phyloP scores from a whole-genome alignment of 2,113 vertebrate genomes.

The Planiliza haematocheilus region DNA sequence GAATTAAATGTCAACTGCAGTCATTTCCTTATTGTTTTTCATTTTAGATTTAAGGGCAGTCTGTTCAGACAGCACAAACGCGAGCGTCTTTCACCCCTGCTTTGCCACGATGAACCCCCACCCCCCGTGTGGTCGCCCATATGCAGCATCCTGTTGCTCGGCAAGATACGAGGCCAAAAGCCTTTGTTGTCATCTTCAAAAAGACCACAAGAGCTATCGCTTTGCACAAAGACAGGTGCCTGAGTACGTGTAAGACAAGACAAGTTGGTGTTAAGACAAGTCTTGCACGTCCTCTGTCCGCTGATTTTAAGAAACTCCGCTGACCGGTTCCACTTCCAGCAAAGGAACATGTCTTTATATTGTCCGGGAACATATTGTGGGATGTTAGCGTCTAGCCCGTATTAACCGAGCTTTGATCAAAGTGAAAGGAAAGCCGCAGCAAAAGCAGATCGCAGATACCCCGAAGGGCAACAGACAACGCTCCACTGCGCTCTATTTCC shows the following conservation, averaged over 20 bases:
- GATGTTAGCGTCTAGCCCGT: not conserved
- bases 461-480: constrained; percentile 50
- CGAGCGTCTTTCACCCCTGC: not conserved
- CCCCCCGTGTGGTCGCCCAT: constrained; percentile 11
- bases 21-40: not conserved
- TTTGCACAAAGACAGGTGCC: constrained; percentile 58
- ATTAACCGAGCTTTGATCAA: constrained; percentile 48
- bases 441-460: constrained; percentile 25
- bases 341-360: not conserved
- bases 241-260: too few relatives aligned
- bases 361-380: not conserved
- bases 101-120: constrained; percentile 11
- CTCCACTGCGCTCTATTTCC: constrained; percentile 75
- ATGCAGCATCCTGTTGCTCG: not conserved
- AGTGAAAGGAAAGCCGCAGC: constrained; percentile 42
- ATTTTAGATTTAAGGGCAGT: not conserved
- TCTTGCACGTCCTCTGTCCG: not conserved
- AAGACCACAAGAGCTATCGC: constrained; percentile 58
- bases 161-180: constrained; percentile 17
- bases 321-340: not conserved
- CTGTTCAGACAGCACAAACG: not conserved
- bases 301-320: not conserved
- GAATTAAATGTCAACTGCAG: not conserved
- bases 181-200: constrained; percentile 68
- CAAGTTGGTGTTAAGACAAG: too few relatives aligned